phyloP scores from a whole-genome alignment of 2,888 invertebrate genomes.

The Harpalus rubripes region DNA sequence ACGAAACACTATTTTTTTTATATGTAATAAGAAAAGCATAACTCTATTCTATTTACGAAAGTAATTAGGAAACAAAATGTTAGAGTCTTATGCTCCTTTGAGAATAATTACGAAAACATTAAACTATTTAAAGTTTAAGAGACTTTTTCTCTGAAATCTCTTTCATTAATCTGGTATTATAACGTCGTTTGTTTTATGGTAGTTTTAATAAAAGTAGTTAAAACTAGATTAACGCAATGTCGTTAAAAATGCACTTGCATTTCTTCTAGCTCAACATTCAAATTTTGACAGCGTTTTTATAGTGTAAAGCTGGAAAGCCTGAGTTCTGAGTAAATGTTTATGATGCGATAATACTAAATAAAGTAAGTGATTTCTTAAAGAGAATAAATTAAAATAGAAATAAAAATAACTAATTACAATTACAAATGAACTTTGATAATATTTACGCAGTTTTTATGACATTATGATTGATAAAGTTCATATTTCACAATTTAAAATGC shows the following conservation, averaged over 20 bases:
- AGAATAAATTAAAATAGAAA: neutral
- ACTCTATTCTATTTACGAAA: too few species aligned
- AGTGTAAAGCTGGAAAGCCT: too few species aligned
- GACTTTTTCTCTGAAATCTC: constrained; percentile 14
- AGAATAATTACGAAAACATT: neutral
- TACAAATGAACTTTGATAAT: neutral
- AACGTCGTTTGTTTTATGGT: neutral
- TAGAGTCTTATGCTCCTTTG: neutral
- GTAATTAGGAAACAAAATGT: neutral
- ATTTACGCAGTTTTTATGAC: neutral
- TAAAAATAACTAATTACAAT: neutral
- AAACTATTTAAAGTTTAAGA: neutral
- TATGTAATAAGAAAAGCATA: too few species aligned
- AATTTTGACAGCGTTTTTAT: neutral
- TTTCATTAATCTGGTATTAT: constrained; percentile 9
- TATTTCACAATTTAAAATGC: neutral
- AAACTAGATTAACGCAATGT: constrained; percentile 8
- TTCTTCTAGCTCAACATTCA: neutral
- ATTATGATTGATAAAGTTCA: neutral
- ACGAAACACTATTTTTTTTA: too few species aligned
- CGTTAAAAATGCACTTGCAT: constrained; percentile 8
- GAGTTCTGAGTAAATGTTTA: neutral
- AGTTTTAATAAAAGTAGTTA: constrained; percentile 35
- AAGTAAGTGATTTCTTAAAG: neutral
- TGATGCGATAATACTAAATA: neutral